Evolutionary conservation across 2,888 invertebrate species (phyloP).

Genomic region (Drosophila mercatorum): DNA sequence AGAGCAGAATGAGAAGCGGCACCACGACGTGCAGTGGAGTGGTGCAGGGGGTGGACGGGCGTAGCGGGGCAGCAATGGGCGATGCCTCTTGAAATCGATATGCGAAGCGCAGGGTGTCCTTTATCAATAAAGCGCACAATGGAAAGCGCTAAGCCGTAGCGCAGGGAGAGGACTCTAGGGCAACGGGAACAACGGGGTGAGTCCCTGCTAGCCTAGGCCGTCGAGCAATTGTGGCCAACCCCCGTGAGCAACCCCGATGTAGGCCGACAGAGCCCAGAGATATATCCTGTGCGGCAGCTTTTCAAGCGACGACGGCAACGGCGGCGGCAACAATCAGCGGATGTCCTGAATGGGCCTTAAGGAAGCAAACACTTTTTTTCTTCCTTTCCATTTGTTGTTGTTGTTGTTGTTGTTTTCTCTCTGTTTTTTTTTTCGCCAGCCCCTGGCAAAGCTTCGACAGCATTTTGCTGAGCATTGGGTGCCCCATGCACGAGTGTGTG

Average conservation of each 20-base stretch:
- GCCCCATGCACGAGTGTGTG: constrained; percentile 43
- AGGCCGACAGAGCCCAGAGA: constrained; percentile 24
- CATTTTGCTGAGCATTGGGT: constrained; percentile 43
- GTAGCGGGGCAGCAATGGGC: constrained; percentile 16
- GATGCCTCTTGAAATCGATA: constrained; percentile 79
- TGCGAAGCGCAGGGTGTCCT: constrained; percentile 50
- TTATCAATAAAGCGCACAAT: constrained; percentile 61
- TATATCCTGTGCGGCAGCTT: constrained; percentile 41
- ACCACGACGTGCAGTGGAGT: background rate
- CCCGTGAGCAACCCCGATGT: constrained; percentile 43
- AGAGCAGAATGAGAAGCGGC: background rate
- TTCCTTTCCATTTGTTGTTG: constrained; percentile 11
- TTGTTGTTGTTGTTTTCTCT: background rate
- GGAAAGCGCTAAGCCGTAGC: constrained; percentile 52
- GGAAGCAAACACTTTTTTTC: constrained; percentile 74
- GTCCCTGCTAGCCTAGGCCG: constrained; percentile 38
- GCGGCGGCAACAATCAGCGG: constrained; percentile 51
- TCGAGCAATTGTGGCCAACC: constrained; percentile 49
- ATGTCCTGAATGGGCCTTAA: constrained; percentile 73
- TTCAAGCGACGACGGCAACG: constrained; percentile 25
- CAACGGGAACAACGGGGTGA: constrained; percentile 9
- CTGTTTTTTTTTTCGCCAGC: background rate
- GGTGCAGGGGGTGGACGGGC: background rate
- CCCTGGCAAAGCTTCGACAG: constrained; percentile 52
- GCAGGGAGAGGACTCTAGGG: constrained; percentile 11